Percentiles rank a stretch among this genome's conserved stretches.
Conservation (phyloP, 2,797 vertebrate genomes). For the Sebastes iracundus region DNA sequence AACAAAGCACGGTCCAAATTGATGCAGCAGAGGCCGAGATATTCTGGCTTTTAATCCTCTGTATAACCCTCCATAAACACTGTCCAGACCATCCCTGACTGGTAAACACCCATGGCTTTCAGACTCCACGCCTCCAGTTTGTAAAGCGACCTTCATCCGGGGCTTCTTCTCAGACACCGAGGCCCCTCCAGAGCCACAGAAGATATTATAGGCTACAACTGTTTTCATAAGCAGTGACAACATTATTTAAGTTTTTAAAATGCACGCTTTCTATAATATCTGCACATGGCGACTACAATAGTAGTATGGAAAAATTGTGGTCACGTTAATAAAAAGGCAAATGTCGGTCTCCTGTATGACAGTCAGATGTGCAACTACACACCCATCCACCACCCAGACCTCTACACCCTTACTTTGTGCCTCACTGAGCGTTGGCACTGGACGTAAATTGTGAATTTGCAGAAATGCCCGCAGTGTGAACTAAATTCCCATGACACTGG, state of each 20-base stretch:
- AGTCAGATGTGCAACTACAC: background rate
- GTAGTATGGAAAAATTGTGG: background rate
- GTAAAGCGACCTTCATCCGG: background rate
- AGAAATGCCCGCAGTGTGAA: background rate
- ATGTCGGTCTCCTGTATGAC: background rate
- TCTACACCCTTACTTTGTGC: background rate
- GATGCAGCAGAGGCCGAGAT: background rate
- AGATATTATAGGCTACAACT: background rate
- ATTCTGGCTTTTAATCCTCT: background rate
- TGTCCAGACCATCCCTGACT: background rate
- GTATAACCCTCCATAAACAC: background rate
- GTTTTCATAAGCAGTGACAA: background rate
- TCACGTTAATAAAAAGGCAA: background rate
- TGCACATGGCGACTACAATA: background rate
- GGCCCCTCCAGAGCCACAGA: background rate
- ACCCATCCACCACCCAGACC: background rate
- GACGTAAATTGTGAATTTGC: background rate
- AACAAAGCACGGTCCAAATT: background rate
- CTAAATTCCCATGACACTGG: background rate
- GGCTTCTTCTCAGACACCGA: background rate
- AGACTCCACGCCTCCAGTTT: background rate
- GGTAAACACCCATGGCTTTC: background rate
- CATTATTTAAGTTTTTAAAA: background rate
- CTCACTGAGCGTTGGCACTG: background rate
- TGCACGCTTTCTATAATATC: background rate